Percentiles rank a stretch among this genome's conserved stretches.
Conservation (phyloP, 2,113 vertebrate species). For the Tachycineta bicolor region DNA sequence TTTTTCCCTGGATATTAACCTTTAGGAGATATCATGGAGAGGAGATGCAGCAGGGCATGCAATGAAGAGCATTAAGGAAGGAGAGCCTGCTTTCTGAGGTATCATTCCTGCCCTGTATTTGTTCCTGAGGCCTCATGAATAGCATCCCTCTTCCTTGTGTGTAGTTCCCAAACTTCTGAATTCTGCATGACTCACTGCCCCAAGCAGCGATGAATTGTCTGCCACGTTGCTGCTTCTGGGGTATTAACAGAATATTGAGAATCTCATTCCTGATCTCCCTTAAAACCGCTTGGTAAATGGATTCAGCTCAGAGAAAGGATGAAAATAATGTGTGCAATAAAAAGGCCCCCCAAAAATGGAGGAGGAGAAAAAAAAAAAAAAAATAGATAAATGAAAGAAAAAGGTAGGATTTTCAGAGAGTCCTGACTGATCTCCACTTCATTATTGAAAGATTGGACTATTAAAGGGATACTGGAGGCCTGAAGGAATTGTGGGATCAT, state of each 20-base stretch:
- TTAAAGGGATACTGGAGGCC: slow-evolving; percentile 73
- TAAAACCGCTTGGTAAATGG: slow-evolving; percentile 50
- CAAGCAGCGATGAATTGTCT: slow-evolving; percentile 44
- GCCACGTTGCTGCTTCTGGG: slow-evolving; percentile 31
- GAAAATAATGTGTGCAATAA: slow-evolving; percentile 51
- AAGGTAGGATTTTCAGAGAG: slow-evolving; percentile 58
- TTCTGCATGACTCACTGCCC: slow-evolving; percentile 30
- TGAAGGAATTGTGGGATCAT: slow-evolving; percentile 71
- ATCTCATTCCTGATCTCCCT: slow-evolving; percentile 48
- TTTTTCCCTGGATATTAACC: neutral
- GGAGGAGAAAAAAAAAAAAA: neutral
- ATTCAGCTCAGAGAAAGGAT: slow-evolving; percentile 22
- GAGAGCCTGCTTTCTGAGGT: neutral
- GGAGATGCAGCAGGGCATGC: neutral
- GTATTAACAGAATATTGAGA: slow-evolving; percentile 57
- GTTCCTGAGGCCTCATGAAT: neutral
- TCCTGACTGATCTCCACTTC: slow-evolving; percentile 69
- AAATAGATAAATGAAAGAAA: slow-evolving; percentile 41
- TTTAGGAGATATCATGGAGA: neutral
- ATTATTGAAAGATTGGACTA: slow-evolving; percentile 73
- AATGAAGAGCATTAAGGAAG: neutral
- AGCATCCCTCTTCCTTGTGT: neutral
- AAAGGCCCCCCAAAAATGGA: neutral
- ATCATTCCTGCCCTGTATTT: neutral
- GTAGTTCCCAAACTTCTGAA: neutral